Base-by-base conservation (phyloP, 2,888 invertebrate species). In the Ochlodes sylvanus region DNA sequence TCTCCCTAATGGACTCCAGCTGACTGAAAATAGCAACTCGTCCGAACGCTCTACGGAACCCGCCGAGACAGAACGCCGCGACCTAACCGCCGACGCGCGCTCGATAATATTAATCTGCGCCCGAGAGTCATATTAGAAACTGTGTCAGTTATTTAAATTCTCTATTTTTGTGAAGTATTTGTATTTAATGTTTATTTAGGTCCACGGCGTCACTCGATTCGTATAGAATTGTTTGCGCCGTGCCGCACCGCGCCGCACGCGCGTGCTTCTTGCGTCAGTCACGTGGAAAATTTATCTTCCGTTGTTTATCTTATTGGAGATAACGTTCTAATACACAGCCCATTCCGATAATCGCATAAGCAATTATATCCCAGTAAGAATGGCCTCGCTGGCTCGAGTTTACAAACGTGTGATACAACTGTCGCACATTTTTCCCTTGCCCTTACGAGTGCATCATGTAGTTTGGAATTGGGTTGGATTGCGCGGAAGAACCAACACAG, bases 121-220 rank as follows among this genome's bases (percentile, higher is more conserved):
- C 71, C 71, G 70, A 73, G 74, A 81, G 73, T 76, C 73, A 67
- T 75, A 71, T 71, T 68, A 71, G 77, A 80, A 87, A 80, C 80
- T 88, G 85, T 89, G 87, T 86, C 88, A 87, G 83, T 82, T 85
- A 81, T 84, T 85, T 81, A 75, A 81, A 83, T 82, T 81, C 75
- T 83, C 80, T 86, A 84, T 84, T 83, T 85, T 81, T 80, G 79
- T 77, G 73, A 76, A 78, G 83, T 87, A 87, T 88, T 88, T 82
- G 72, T 77, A 81, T 79, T 79, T 75, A 74, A 78, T 76, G 77
- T 83, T 80, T 84, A 79, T 86, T 84, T 87, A 77, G 80, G 77
- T 77, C 76, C 70, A 72, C 72, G 72, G 74, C 73, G 47, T 15
- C 57, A 34, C 32, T 64, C 32, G 34, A 47, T 64, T 56, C 56